phyloP scores from a whole-genome alignment of 2,888 invertebrate species.

The Calliopum simillimum region DNA sequence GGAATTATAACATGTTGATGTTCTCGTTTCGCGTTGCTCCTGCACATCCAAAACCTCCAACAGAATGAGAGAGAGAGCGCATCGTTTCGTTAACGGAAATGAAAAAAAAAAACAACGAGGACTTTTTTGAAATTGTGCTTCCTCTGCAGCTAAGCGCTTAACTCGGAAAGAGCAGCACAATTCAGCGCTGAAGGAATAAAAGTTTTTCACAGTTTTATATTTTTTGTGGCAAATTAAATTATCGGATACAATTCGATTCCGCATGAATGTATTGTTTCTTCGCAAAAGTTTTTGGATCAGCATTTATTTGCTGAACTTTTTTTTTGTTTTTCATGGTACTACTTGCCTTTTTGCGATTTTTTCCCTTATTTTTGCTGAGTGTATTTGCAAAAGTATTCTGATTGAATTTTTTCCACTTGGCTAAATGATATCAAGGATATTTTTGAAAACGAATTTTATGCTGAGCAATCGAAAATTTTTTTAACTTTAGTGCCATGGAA shows the following conservation, averaged over 20 bases:
- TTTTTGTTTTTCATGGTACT: neutral
- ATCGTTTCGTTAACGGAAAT: slow-evolving; percentile 12
- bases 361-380: slow-evolving; percentile 33
- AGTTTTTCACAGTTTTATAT: slow-evolving; percentile 37
- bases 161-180: slow-evolving; percentile 1
- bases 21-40: too few relatives aligned
- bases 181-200: slow-evolving; percentile 23
- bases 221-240: slow-evolving; percentile 44
- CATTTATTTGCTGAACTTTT: slow-evolving; percentile 37
- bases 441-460: slow-evolving; percentile 51
- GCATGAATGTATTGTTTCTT: slow-evolving; percentile 42
- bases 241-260: slow-evolving; percentile 44
- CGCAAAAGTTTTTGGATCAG: slow-evolving; percentile 43
- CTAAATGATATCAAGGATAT: slow-evolving; percentile 66
- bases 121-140: slow-evolving; percentile 22
- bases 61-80: slow-evolving; percentile 11
- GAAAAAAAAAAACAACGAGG: too few relatives aligned
- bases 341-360: slow-evolving; percentile 31
- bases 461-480: slow-evolving; percentile 22
- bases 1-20: neutral
- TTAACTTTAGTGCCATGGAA: neutral
- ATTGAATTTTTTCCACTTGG: slow-evolving; percentile 65
- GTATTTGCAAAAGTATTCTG: slow-evolving; percentile 63
- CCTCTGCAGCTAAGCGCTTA: neutral
- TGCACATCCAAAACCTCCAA: too few relatives aligned